Evolutionary conservation across 2,113 vertebrate species (phyloP), one percentile per base, ranked within the genome.

Genomic region (Panthera tigris): DNA sequence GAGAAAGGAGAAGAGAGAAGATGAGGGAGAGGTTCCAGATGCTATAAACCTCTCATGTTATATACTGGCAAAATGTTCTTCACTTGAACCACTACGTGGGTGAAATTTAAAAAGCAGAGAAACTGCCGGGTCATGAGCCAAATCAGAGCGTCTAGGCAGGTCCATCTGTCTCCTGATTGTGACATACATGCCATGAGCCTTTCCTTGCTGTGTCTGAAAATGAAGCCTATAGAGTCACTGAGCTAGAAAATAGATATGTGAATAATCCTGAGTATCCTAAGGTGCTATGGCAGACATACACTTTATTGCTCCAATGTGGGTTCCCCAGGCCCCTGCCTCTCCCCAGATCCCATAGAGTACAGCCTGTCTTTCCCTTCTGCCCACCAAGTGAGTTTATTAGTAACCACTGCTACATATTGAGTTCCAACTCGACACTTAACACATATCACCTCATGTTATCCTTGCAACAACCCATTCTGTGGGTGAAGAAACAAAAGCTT

Each of bases 1-100:
- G 33, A 97, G 97, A 98, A 31, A 89, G 90, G 33, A 73, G 93
- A 1, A 7, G 29, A 61, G 3, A 76, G 33, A 1, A 39, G 41
- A 14, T 31, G 11, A 39, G 76, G 87, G 41, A 94, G 29, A 11
- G 23, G 11, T 25, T 14, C 31, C 21, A 65, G 52, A 27, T 69
- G 25, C 29, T 27, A 16, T 21, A 25, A 31, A 41, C 11, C 13
- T 31, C 18, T 2, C 14, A 1, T 2, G n/a, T 29, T 36, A 29
- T 1, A 29, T 2, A 21, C 12, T 50, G 29, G 25, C 14, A 73
- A 71, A 55, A 36, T 0, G 39, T n/a, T 39, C 76, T 68, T 48
- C 41, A 18, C 15, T 21, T 1, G 1, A 63, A 61, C 27, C n/a
- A 31, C 21, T 12, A 1, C 45, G 27, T 31, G 25, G 16, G 29